phyloP scores from a whole-genome alignment of 2,113 vertebrate species.

The Chaetorhynchus papuensis region DNA sequence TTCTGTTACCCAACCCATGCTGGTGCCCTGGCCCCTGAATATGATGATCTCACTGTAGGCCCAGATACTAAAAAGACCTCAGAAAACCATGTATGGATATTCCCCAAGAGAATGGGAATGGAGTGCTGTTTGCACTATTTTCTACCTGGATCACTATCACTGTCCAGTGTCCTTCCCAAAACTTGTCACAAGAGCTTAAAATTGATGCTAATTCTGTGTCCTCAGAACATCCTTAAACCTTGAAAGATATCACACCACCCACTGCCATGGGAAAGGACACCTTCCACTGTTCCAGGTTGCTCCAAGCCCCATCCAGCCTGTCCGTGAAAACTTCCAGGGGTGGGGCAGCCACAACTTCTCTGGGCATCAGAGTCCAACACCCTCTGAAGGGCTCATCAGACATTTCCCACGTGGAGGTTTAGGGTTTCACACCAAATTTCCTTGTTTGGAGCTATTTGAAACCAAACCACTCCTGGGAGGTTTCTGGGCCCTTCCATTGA shows the following conservation, averaged over 20 bases:
- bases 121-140: not conserved
- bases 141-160: not conserved
- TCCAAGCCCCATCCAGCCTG: not conserved
- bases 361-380: too few species aligned
- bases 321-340: not conserved
- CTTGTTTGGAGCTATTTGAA: not conserved
- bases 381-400: not conserved
- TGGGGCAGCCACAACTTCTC: not conserved
- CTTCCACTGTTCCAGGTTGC: not conserved
- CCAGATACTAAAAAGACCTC: not conserved
- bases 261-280: not conserved
- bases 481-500: not conserved
- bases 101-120: not conserved
- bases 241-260: not conserved
- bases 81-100: not conserved
- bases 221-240: not conserved
- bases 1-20: not conserved
- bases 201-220: not conserved
- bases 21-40: not conserved
- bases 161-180: not conserved
- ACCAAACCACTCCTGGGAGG: not conserved
- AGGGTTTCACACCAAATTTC: not conserved
- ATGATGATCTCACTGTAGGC: fast-evolving
- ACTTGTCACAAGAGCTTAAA: fast-evolving
- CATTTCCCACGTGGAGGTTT: not conserved